Percentiles rank a stretch among this genome's conserved stretches.
Conservation (phyloP, 2,797 vertebrate species). For the Manis crassicaudata region DNA sequence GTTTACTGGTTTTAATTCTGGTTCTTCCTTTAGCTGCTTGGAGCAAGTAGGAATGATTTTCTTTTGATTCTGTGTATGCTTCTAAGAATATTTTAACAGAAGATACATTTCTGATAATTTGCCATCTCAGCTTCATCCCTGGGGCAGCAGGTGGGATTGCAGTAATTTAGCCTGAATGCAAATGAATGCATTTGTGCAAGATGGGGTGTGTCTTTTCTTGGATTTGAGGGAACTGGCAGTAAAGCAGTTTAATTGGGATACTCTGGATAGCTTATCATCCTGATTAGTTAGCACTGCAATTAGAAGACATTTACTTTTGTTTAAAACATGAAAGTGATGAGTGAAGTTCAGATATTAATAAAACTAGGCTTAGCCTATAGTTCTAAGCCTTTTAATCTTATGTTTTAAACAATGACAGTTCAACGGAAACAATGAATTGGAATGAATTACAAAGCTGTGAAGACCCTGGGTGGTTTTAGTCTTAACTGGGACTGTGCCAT, state of each 20-base stretch:
- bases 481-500: background rate
- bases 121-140: background rate
- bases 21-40: slow-evolving; percentile 46
- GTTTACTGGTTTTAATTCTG: slow-evolving; percentile 59
- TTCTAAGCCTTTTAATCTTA: slow-evolving; percentile 37
- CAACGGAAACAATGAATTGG: slow-evolving; percentile 37
- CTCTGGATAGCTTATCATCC: background rate
- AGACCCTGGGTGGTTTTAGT: background rate
- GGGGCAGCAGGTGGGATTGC: background rate
- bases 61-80: slow-evolving; percentile 18
- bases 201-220: background rate
- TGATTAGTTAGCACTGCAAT: slow-evolving; percentile 16
- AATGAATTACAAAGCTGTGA: slow-evolving; percentile 5
- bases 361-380: background rate
- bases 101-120: slow-evolving; percentile 33
- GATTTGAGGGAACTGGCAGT: background rate
- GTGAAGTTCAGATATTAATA: slow-evolving; percentile 28
- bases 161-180: background rate
- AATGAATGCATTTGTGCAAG: slow-evolving; percentile 30
- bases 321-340: slow-evolving; percentile 48
- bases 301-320: slow-evolving; percentile 49
- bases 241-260: slow-evolving; percentile 12
- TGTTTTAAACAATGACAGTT: background rate
- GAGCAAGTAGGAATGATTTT: slow-evolving; percentile 44
- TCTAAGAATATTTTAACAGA: slow-evolving; percentile 41